Percentiles rank a stretch among this genome's conserved stretches.
These are phyloP conservation scores for Chloroceryle amazona DNA, from an alignment of 2,797 vertebrate genomes.

Conservation along the genomic window DNA sequence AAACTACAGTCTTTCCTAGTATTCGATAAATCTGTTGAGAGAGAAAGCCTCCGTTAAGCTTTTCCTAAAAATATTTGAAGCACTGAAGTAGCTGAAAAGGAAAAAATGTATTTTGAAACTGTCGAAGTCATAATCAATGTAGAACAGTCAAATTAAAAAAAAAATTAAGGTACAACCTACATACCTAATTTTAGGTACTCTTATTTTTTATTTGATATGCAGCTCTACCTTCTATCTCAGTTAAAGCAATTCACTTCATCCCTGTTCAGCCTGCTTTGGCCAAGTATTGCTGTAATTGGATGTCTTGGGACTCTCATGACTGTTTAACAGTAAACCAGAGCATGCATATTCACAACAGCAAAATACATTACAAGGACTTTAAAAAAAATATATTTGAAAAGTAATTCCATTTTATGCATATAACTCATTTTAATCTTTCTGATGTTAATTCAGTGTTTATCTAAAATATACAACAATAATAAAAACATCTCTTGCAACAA, in stretches of 20 bases:
- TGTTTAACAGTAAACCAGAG: neutral
- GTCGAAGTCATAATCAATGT: neutral
- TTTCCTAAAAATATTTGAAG: neutral
- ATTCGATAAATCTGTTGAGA: slow-evolving; percentile 94
- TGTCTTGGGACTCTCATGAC: neutral
- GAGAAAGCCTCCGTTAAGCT: neutral
- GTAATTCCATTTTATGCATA: too few species aligned
- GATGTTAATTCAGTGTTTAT: neutral
- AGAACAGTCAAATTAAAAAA: neutral
- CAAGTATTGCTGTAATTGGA: neutral
- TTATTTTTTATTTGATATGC: neutral
- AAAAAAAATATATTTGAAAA: too few species aligned
- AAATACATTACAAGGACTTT: neutral
- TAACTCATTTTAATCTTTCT: too few species aligned
- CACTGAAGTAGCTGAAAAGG: neutral
- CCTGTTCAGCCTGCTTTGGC: neutral
- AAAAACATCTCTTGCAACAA: slow-evolving; percentile 28
- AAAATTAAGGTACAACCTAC: neutral
- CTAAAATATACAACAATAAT: neutral
- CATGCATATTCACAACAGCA: neutral
- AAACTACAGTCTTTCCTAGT: slow-evolving; percentile 97
- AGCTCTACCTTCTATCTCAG: neutral
- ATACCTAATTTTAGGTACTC: neutral
- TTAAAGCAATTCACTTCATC: neutral
- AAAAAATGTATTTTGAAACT: neutral